These are phyloP conservation scores for Criorhina ranunculi DNA, from an alignment of 2,888 invertebrate species.

Conservation along the genomic window DNA sequence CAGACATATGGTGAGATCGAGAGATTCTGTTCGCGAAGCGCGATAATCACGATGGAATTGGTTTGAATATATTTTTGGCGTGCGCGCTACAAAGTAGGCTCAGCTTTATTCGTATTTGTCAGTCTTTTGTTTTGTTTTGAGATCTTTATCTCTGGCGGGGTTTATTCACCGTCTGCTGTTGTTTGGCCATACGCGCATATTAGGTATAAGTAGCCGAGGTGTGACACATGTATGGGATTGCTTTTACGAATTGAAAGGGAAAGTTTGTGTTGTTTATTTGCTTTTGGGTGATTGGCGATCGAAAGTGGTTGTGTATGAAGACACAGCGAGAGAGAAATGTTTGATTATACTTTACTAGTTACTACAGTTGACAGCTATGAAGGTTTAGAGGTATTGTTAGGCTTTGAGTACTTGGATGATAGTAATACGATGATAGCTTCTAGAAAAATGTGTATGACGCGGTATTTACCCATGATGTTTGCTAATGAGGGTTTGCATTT, in stretches of 20 bases:
- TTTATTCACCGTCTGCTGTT: conserved; percentile 63
- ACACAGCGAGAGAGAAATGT: neutral
- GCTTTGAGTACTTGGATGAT: neutral
- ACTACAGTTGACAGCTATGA: neutral
- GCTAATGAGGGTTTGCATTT: too few species aligned
- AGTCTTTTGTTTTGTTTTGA: conserved; percentile 59
- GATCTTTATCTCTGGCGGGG: conserved; percentile 60
- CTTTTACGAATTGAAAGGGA: conserved; percentile 55
- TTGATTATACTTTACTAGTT: neutral
- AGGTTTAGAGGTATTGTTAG: neutral
- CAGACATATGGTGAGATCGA: conserved; percentile 37
- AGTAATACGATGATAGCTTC: too few species aligned
- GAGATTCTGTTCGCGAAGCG: conserved; percentile 33
- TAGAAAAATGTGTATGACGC: too few species aligned
- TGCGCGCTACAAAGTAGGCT: conserved; percentile 54
- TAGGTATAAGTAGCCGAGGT: conserved; percentile 16
- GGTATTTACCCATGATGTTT: too few species aligned
- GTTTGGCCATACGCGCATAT: conserved; percentile 41
- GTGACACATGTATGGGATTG: conserved; percentile 61
- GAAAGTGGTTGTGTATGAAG: neutral
- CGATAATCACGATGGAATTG: conserved; percentile 54
- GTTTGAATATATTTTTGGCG: conserved; percentile 72
- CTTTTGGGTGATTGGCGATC: conserved; percentile 37
- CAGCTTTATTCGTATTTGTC: conserved; percentile 44
- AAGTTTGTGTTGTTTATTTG: conserved; percentile 43